phyloP scores from a whole-genome alignment of 1,140 invertebrate genomes.

The Heliconius hermathena region DNA sequence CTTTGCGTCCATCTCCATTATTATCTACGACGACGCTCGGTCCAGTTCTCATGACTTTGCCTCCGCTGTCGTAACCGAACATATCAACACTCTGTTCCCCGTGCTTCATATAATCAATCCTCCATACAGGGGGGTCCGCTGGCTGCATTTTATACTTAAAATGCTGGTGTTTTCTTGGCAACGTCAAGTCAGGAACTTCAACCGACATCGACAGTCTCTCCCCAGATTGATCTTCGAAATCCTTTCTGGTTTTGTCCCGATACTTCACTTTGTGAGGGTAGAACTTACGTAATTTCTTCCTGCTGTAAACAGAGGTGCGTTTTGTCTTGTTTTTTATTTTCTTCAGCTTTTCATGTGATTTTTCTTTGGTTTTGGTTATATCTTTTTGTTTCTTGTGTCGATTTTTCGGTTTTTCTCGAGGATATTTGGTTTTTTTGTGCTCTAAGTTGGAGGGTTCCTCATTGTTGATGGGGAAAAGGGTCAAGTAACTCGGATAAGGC shows the following conservation, averaged over 20 bases:
- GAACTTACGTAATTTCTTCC: constrained; percentile 68
- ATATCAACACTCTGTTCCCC: constrained; percentile 58
- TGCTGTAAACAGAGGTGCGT: constrained; percentile 49
- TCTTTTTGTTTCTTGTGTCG: constrained; percentile 34
- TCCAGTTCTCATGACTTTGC: constrained; percentile 52
- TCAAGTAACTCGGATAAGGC: constrained; percentile 37
- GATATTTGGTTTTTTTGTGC: neutral
- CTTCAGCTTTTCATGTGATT: constrained; percentile 40
- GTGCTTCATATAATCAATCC: constrained; percentile 71
- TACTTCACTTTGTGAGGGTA: constrained; percentile 73
- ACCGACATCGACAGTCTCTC: constrained; percentile 68
- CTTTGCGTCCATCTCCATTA: constrained; percentile 44
- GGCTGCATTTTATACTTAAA: constrained; percentile 54
- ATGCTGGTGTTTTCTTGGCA: constrained; percentile 46
- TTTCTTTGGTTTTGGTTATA: constrained; percentile 36
- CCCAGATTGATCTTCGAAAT: constrained; percentile 53
- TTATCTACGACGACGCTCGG: constrained; percentile 49
- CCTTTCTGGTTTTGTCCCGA: constrained; percentile 53
- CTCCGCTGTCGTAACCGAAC: constrained; percentile 49
- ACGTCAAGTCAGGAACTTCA: constrained; percentile 49
- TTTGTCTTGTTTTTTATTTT: constrained; percentile 47
- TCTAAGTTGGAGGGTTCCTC: constrained; percentile 40
- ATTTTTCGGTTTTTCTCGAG: constrained; percentile 45
- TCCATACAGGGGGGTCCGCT: constrained; percentile 57
- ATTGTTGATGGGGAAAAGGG: constrained; percentile 55